These are phyloP conservation scores for Enteromius afrohamiltoni DNA, from an alignment of 2,797 vertebrate species.

Conservation along the genomic window DNA sequence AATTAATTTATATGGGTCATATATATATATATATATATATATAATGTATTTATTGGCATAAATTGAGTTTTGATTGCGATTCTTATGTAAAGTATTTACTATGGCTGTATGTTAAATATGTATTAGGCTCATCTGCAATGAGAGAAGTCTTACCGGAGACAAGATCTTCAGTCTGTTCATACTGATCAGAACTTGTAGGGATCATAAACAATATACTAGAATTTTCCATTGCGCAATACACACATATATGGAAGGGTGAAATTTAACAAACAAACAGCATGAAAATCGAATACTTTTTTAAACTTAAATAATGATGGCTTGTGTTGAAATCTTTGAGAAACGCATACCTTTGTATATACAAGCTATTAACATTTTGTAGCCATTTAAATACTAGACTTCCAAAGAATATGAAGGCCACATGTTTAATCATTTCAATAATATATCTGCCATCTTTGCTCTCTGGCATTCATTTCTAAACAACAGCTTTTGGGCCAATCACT, in stretches of 20 bases:
- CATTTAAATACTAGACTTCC: background rate
- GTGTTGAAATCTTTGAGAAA: background rate
- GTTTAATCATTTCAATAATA: background rate
- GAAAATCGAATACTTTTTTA: background rate
- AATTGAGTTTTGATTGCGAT: background rate
- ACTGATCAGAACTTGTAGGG: background rate
- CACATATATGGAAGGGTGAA: background rate
- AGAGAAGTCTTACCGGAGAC: background rate
- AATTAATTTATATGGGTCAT: background rate
- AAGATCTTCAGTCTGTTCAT: background rate
- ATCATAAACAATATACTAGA: background rate
- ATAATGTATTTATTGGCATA: background rate
- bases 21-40: background rate
- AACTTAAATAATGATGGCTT: background rate
- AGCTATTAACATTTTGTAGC: background rate
- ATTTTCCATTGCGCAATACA: background rate
- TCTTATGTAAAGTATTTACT: background rate
- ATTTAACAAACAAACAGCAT: background rate
- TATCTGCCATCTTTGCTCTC: background rate
- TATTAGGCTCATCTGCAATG: background rate
- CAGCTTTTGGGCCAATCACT: background rate
- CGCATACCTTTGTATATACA: background rate
- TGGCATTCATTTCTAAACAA: background rate
- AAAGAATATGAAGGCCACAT: background rate
- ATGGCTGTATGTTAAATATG: background rate